phyloP scores from a whole-genome alignment of 2,797 vertebrate genomes.

The Fringilla coelebs region DNA sequence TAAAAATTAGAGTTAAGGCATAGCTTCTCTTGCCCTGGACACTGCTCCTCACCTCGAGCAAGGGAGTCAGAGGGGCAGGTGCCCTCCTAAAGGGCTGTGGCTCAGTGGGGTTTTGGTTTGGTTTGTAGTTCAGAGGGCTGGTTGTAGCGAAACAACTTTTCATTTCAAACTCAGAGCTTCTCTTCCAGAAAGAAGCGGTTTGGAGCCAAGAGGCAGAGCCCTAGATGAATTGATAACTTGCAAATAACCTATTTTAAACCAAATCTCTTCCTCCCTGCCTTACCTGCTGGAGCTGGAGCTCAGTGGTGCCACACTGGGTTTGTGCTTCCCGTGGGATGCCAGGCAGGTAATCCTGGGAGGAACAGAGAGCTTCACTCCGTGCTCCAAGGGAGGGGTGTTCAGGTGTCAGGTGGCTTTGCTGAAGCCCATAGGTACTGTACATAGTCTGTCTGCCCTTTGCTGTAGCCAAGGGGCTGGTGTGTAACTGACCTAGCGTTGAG shows the following conservation, averaged over 20 bases:
- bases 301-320: background rate
- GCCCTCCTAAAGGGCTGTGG: background rate
- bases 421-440: background rate
- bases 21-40: background rate
- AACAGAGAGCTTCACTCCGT: background rate
- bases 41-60: background rate
- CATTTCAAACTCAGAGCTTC: background rate
- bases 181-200: background rate
- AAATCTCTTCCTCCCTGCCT: background rate
- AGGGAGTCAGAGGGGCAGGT: background rate
- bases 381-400: background rate
- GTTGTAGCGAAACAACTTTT: background rate
- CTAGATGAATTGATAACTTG: background rate
- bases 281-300: background rate
- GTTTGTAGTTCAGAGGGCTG: background rate
- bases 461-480: background rate
- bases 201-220: background rate
- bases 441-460: slow-evolving; percentile 20
- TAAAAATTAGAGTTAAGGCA: background rate
- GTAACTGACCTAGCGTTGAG: background rate
- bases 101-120: background rate
- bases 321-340: background rate
- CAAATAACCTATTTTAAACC: background rate
- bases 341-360: background rate
- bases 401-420: background rate